A percentile compares a stretch with the other conserved stretches of the same genome.
These are phyloP conservation scores for Buathra laborator DNA, from an alignment of 2,888 invertebrate species.

Conservation along the genomic window DNA sequence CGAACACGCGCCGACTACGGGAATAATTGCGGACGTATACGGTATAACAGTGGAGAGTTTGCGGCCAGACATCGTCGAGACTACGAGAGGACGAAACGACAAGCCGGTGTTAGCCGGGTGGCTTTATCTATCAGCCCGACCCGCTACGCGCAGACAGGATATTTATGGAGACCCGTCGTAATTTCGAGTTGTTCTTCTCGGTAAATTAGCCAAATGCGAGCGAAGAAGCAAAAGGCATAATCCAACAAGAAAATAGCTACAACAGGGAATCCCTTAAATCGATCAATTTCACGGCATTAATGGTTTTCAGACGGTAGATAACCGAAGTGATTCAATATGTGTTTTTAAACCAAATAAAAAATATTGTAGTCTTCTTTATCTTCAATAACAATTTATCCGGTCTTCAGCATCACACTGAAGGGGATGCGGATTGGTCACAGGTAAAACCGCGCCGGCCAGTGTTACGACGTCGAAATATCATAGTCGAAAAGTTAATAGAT, in stretches of 20 bases:
- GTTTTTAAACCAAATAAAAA: no score
- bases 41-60: constrained; percentile 8
- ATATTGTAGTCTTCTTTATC: neutral
- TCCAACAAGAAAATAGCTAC: no score
- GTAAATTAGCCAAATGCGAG: no score
- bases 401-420: neutral
- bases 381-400: neutral
- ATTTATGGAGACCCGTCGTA: constrained; percentile 47
- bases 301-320: no score
- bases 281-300: no score
- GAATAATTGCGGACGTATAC: constrained; percentile 61
- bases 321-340: no score
- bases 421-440: neutral
- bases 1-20: constrained; percentile 60
- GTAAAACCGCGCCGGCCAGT: neutral
- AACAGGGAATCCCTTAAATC: no score
- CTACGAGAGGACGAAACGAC: constrained; percentile 36
- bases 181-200: constrained; percentile 33
- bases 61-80: constrained; percentile 42
- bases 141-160: constrained; percentile 22
- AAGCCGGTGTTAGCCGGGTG: constrained; percentile 50
- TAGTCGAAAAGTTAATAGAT: neutral
- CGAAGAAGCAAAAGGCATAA: no score
- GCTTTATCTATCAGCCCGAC: constrained; percentile 67
- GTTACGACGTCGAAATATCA: neutral